Evolutionary conservation across 1,140 invertebrate genomes (phyloP), one percentile per base, ranked within the genome.

Genomic region (Drosophila subpulchrella): DNA sequence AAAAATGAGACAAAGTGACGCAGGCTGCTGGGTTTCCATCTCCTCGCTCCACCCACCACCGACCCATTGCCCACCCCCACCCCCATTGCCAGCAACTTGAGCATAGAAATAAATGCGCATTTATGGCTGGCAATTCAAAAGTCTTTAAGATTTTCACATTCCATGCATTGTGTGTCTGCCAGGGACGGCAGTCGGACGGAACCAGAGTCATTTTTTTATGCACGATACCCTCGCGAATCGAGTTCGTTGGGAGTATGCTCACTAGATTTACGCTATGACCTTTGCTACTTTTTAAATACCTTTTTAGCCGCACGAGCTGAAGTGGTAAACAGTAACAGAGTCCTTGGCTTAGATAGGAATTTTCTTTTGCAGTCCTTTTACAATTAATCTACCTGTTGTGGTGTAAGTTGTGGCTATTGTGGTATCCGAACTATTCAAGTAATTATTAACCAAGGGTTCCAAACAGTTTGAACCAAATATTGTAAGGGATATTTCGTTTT

Each of bases 1-100:
- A 89, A 89, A 88, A 89, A 90, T 89, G 84, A 89, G 84, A 89
- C 84, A 89, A 89, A 89, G 85, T 89, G 84, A 90, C 66, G 85
- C 84, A 67, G 67, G 57, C 80, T 77, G 76, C 61, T 53, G 53
- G 42, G 47, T n/a, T 46, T 48, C 56, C 53, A 53, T 61, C 66
- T 51, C 44, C 41, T 39, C 66, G 48, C 44, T 55, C 47, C 51
- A 55, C n/a, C 34, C 62, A 38, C 46, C 44, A 11, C 20, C 36
- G n/a, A 20, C 10, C 42, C 30, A 12, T 39, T 24, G n/a, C 32
- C 56, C 68, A 58, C n/a, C 44, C 32, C 76, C 57, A 53, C 30
- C 48, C 48, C 48, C 44, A 57, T 24, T 46, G 74, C 32, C 55
- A 62, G 78, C 71, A 83, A 84, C 84, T 89, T 78, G 84, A 86